These are phyloP conservation scores for Equus quagga DNA, from an alignment of 2,113 vertebrate species.

Conservation along the genomic window DNA sequence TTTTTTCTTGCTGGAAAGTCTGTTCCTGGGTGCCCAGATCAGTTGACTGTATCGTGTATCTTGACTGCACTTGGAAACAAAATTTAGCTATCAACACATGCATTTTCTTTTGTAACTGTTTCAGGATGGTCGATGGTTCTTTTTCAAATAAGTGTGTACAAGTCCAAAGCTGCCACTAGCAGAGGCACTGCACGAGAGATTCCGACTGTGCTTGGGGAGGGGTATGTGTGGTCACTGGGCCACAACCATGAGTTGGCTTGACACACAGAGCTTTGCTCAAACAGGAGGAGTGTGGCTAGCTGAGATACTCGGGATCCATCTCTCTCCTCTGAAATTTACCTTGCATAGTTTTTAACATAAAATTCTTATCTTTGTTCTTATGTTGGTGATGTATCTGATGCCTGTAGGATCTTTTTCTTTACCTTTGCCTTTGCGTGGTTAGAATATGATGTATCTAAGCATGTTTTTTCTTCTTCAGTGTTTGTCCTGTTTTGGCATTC, in stretches of 20 bases:
- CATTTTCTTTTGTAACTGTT: background rate
- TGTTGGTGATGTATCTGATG: background rate
- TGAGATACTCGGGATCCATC: rapidly evolving
- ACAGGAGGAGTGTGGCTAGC: background rate
- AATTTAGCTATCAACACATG: background rate
- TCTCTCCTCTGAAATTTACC: background rate
- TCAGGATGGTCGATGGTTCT: background rate
- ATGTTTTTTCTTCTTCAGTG: too few species aligned
- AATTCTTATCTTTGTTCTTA: background rate
- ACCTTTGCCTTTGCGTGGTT: background rate
- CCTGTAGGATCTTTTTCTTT: background rate
- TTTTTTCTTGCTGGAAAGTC: background rate
- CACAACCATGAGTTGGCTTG: background rate
- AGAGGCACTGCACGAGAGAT: rapidly evolving
- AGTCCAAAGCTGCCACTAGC: rapidly evolving
- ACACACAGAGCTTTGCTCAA: background rate
- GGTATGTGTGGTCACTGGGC: background rate
- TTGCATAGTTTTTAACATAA: rapidly evolving
- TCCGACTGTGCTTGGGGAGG: background rate
- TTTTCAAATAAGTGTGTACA: background rate
- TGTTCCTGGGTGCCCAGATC: background rate
- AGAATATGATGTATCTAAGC: background rate
- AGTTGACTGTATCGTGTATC: rapidly evolving
- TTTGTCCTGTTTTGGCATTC: background rate
- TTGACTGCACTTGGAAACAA: background rate